A percentile compares a stretch with the other conserved stretches of the same genome.
These are phyloP conservation scores for Cotesia congregata DNA, from an alignment of 2,888 invertebrate species.

Conservation along the genomic window DNA sequence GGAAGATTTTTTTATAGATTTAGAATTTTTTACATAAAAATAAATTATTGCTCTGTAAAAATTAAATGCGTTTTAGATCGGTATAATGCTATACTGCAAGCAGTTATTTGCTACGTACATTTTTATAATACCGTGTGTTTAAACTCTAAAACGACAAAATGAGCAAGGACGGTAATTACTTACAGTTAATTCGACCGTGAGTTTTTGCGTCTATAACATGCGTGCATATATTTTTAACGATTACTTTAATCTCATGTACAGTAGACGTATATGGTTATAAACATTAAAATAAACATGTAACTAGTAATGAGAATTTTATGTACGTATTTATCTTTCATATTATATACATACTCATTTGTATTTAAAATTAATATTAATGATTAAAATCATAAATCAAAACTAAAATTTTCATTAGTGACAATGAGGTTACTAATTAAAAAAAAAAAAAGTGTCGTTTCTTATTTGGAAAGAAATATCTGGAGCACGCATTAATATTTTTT, in stretches of 20 bases:
- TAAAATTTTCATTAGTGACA: background rate
- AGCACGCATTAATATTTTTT: background rate
- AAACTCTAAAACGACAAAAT: background rate
- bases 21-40: background rate
- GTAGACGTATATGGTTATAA: background rate
- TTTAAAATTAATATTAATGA: too few species aligned
- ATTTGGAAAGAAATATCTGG: background rate
- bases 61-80: constrained; percentile 1
- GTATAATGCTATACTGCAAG: background rate
- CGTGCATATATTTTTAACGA: background rate
- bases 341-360: too few species aligned
- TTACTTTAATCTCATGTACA: background rate
- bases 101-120: background rate
- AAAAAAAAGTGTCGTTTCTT: background rate
- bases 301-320: background rate
- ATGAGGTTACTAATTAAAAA: background rate
- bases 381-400: too few species aligned
- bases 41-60: background rate
- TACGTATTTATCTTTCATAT: background rate
- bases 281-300: background rate
- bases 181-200: background rate
- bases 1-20: background rate
- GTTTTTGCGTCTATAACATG: background rate
- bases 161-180: background rate
- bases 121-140: background rate